Evolutionary conservation across 2,888 invertebrate species (phyloP), one percentile per base, ranked within the genome.

Genomic region (Epinotia bilunana): DNA sequence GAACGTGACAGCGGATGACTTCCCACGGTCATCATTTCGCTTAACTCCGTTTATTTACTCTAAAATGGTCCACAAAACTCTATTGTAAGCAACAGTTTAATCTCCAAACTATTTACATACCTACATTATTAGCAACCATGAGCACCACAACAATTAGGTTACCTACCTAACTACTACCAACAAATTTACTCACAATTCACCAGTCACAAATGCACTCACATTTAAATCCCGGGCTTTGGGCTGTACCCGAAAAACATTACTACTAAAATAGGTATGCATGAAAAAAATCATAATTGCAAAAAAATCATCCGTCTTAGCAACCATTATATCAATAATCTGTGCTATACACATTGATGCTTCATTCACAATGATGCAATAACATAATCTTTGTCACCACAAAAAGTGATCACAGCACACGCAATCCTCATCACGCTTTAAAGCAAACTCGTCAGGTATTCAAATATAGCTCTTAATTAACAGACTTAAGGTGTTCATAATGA

Each of bases 21-120:
- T 75, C 75, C 67, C 75, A 75, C 75, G 72, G 61, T 71, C 5
- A 18, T 71, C 33, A 65, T 71, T 70, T 20, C 62, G 16, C 69
- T 63, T 70, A 57, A 55, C 20, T 67, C 43, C 23, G 71, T 61
- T 60, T 13, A 12, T 16, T 64, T 49, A 13, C 53, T 61, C 53
- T 20, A 6, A 73, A 39, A 53, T 61, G 23, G 57, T 55, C 39
- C 61, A 67, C 39, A 61, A 16, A 60, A 16, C 9, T 61, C 33
- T 4, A 33, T 61, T n/a, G 4, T 61, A n/a, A 61, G n/a, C 16
- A 33, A 61, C 2, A 33, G 33, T 12, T 16, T 9, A 9, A 39
- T 43, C 18, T 39, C 3, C 55, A 18, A 9, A 18, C 9, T 55
- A 55, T 18, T 49, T 49, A 49, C 16, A 49, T 49, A 49, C 16